Evolutionary conservation across 1,140 invertebrate genomes (phyloP).

Genomic region (Rhopalosiphum maidis): DNA sequence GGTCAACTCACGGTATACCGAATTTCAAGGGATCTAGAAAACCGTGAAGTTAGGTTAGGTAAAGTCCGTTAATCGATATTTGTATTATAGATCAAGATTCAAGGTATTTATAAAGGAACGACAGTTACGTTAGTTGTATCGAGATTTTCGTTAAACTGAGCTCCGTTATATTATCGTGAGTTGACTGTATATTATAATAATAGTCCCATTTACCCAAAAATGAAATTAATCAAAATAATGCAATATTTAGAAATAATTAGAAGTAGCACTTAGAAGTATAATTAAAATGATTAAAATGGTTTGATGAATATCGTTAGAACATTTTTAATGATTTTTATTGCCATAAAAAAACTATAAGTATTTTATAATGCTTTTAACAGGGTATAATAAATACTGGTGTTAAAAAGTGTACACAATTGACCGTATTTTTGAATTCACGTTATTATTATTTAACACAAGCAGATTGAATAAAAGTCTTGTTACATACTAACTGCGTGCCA

Average conservation of each 20-base stretch:
- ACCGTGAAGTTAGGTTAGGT: no score
- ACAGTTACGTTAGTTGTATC: no score
- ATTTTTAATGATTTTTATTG: background rate
- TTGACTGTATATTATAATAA: no score
- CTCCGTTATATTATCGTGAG: no score
- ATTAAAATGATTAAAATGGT: background rate
- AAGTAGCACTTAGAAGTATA: background rate
- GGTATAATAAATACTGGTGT: background rate
- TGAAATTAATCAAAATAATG: background rate
- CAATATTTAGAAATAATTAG: background rate
- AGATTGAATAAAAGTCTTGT: no score
- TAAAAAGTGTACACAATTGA: background rate
- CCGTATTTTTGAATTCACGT: background rate
- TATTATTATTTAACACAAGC: background rate
- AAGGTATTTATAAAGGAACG: no score
- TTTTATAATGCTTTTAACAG: background rate
- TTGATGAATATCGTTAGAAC: background rate
- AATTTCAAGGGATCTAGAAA: no score
- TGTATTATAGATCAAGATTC: no score
- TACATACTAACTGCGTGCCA: no score
- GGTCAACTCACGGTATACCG: no score
- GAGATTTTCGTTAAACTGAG: no score
- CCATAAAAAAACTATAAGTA: background rate
- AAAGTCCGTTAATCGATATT: no score
- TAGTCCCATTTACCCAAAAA: background rate